Evolutionary conservation across 2,888 invertebrate genomes (phyloP).

Genomic region (Apotomis betuletana): DNA sequence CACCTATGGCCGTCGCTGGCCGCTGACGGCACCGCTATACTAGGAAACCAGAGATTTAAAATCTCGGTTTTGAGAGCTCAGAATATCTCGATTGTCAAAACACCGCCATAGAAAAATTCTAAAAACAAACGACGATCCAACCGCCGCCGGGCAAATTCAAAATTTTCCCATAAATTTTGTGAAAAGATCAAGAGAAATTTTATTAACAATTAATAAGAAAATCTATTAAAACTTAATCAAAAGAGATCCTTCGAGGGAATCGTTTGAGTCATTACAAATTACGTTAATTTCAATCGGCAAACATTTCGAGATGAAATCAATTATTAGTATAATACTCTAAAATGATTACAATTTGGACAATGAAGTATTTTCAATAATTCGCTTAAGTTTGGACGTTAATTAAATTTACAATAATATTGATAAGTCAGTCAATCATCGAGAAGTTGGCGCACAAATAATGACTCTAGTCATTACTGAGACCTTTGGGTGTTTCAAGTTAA

Average conservation of each 20-base stretch:
- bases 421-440: conserved; percentile 72
- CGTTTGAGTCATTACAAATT: conserved; percentile 41
- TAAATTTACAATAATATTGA: conserved; percentile 55
- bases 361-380: conserved; percentile 41
- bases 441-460: conserved; percentile 26
- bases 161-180: conserved; percentile 64
- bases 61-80: background rate
- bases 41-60: no score
- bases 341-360: conserved; percentile 42
- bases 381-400: conserved; percentile 40
- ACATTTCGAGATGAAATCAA: conserved; percentile 43
- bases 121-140: conserved; percentile 52
- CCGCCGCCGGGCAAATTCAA: conserved; percentile 61
- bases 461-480: conserved; percentile 21
- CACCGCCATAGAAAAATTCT: conserved; percentile 48
- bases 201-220: conserved; percentile 43
- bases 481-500: conserved; percentile 16
- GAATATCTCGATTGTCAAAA: conserved; percentile 35
- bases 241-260: conserved; percentile 62
- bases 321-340: conserved; percentile 27
- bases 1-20: no score
- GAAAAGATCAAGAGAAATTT: conserved; percentile 47
- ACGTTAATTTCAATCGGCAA: conserved; percentile 44
- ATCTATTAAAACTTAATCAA: conserved; percentile 43
- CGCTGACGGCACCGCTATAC: no score